Evolutionary conservation across 2,888 invertebrate species (phyloP).

Genomic region (Callyntrura sp.): DNA sequence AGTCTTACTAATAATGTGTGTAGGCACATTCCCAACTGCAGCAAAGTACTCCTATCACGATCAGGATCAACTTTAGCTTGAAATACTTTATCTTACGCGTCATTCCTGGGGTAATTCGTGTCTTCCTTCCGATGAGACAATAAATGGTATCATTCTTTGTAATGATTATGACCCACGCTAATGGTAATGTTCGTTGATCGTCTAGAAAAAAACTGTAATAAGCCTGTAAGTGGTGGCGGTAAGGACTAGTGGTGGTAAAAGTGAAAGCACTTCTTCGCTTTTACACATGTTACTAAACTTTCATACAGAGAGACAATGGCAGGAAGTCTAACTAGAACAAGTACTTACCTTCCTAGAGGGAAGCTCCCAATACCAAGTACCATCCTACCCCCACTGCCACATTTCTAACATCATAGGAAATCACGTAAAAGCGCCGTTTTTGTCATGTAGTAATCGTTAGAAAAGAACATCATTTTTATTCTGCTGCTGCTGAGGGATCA

Average conservation of each 20-base stretch:
- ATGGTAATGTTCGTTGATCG: slow-evolving; percentile 73
- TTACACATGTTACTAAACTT: neutral
- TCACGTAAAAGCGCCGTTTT: neutral
- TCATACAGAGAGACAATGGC: neutral
- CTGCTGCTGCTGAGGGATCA: neutral
- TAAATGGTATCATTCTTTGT: slow-evolving; percentile 71
- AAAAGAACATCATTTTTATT: neutral
- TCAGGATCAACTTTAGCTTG: too few species aligned
- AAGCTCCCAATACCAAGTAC: too few species aligned
- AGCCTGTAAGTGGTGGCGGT: slow-evolving; percentile 12
- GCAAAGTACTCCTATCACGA: neutral
- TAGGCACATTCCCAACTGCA: too few species aligned
- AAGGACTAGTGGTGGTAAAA: neutral
- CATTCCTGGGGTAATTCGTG: slow-evolving; percentile 30
- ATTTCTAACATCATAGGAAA: neutral
- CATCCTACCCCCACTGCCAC: neutral
- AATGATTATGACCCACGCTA: slow-evolving; percentile 65
- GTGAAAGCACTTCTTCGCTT: neutral
- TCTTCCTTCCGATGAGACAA: slow-evolving; percentile 57
- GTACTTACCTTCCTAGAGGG: too few species aligned
- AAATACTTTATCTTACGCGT: slow-evolving; percentile 26
- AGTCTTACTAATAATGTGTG: too few species aligned
- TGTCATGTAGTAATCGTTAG: neutral
- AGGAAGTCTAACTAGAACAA: neutral
- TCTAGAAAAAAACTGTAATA: slow-evolving; percentile 47